Evolutionary conservation across 2,888 invertebrate species (phyloP), one percentile per base, ranked within the genome.

Genomic region (Margaritifera margaritifera): DNA sequence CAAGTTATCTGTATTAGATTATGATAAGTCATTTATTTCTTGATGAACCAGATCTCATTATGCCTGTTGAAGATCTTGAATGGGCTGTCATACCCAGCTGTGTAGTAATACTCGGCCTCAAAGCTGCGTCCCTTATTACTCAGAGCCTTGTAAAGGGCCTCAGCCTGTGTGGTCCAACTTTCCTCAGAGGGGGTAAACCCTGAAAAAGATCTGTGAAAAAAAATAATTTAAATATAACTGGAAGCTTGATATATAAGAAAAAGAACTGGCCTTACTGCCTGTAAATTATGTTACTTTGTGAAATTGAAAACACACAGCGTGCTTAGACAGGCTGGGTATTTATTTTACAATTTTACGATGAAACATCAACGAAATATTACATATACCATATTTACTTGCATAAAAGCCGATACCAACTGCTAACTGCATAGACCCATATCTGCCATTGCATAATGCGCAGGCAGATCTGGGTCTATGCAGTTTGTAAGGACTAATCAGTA

Each of bases 1-100:
- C 15, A 42, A 42, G 2, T 42, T 42, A 15, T n/a, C n/a, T n/a
- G n/a, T n/a, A n/a, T 42, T 11, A 42, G 42, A 42, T 42, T 2
- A 11, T 42, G 15, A 42, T 42, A 42, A 0, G 2, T 42, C 55
- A 22, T 66, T 52, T 74, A 69, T 63, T 75, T 76, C 22, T 72
- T 72, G 4, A 81, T 55, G 53, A 88, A 85, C 89, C 89, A 89
- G 22, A 89, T 79, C 72, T 89, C 89, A 66, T 89, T 89, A 64
- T 87, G 85, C 56, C 89, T 71, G 67, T 83, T 81, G 56, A 88
- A 81, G 19, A 87, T 75, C 68, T 85, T 84, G 75, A 86, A 89
- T 6, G 89, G 89, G 54, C 86, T 83, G 75, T 89, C 86, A 70
- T 89, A 89, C 6, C 88, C 89, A 27, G 84, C 88, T 19, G 83